Conservation (phyloP, 2,797 vertebrate species). For the Glyptemys insculpta region DNA sequence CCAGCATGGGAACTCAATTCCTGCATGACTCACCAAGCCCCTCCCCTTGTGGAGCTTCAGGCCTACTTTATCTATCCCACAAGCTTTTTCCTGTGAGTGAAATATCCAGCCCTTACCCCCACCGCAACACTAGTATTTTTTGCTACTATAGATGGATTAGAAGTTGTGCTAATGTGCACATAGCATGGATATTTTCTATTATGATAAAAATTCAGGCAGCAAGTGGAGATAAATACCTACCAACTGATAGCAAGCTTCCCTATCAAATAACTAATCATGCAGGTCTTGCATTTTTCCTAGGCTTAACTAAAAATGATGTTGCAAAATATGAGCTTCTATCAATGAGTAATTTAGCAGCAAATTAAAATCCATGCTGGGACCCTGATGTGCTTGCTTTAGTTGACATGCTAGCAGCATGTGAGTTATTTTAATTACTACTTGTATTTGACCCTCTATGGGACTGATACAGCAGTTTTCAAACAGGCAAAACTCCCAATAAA, state of each 20-base stretch:
- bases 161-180: constrained; percentile 24
- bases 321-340: constrained; percentile 69
- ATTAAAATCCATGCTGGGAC: constrained; percentile 81
- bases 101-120: not conserved
- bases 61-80: accelerated
- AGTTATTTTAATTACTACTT: constrained; percentile 77
- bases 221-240: constrained; percentile 59
- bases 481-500: not conserved
- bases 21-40: not conserved
- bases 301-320: constrained; percentile 73
- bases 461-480: not conserved
- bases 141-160: not conserved
- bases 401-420: constrained; percentile 74
- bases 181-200: constrained; percentile 67
- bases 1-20: not conserved
- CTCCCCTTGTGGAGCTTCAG: not conserved
- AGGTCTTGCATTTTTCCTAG: constrained; percentile 69
- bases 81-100: not conserved
- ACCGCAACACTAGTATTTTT: not conserved
- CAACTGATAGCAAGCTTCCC: not conserved
- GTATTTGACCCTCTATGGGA: constrained; percentile 46
- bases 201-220: constrained; percentile 46
- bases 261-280: constrained; percentile 31
- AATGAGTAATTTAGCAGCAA: constrained; percentile 79
- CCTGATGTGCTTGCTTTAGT: constrained; percentile 77